Base-by-base conservation (phyloP, 1,140 invertebrate genomes). In the Polyergus mexicanus region DNA sequence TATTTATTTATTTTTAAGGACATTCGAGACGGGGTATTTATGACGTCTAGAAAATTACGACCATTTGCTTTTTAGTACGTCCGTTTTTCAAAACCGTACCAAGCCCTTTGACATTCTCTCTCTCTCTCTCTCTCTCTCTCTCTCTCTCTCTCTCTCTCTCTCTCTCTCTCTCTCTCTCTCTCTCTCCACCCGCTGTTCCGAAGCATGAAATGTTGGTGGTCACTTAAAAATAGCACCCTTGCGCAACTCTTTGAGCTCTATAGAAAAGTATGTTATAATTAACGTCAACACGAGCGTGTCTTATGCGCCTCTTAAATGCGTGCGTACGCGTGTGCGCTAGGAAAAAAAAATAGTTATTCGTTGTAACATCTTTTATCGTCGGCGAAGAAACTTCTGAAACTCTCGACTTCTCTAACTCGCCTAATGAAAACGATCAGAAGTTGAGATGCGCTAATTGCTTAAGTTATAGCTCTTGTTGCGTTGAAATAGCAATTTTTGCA, bases 161-260 rank as follows among this genome's bases (percentile, higher is more conserved):
- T 1, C 41, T 8, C 8, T 1, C 41, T 8, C 8, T 1, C 41
- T 8, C 8, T 1, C 41, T 8, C 8, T 1, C 41, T 8, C 8
- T 1, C 41, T 44, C 41, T 44, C 8, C 25, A 28, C 5, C 13
- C 47, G 13, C 4, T 51, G 13, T 71, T 71, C 35, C 19, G 38
- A 58, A 41, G 54, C n/a, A 58, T 41, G 35, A 87, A 85, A 78
- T 60, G 54, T 78, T 71, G 47, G 72, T 51, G 47, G 56, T 74
- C 5, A 41, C 65, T 65, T 77, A 77, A 87, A 88, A 87, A 84
- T 86, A 86, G 47, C 51, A 62, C 19, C 22, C 22, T 32, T 44
- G 25, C 47, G 58, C 16, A 65, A 84, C 41, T 8, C 28, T 81
- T 56, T 11, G 11, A 62, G 44, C n/a, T 60, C 28, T 0, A 58